Base-by-base conservation (phyloP, 2,113 vertebrate genomes). In the Sisor rabdophorus region DNA sequence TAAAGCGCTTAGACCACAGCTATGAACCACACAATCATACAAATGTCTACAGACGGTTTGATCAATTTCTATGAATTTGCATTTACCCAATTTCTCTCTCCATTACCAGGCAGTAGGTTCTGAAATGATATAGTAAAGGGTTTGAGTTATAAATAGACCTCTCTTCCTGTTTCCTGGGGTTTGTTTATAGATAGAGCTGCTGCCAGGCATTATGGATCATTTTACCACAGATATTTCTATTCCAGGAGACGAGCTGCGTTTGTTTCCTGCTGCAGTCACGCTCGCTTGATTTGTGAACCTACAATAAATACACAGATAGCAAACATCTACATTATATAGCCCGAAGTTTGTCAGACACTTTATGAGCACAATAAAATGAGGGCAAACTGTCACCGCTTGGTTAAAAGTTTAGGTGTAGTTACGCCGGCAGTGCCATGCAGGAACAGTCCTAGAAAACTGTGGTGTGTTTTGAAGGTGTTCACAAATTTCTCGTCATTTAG, bases 151-250 rank as follows among this genome's bases (percentile, higher is more conserved):
- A 72, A 52, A 68, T 68, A 75, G 67, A 28, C 7, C 36, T 11
- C 47, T 79, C 47, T 11, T 72, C 73, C 60, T 24, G 54, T 15
- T 50, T 48, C 58, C 56, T 61, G 55, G 55, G 36, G 56, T 65
- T 64, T 71, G 73, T 61, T 79, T 76, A 79, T 79, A 79, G 75
- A 58, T 40, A 24, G 11, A 55, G 60, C 50, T 50, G 26, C 53
- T 82, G 73, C 48, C 73, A 79, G 69, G 52, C 81, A 79, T 76
- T 73, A 72, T 79, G 68, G 68, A 73, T 82, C 32, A 59, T 58
- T 76, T 73, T 73, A 79, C 58, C 61, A 12, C 64, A 22, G 77
- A 76, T 82, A 76, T 68, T 73, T 76, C 76, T 36, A 68, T 67
- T 15, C 22, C 40, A 26, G 72, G 11, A 4, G 50, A 59, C 17